Conservation (phyloP, 2,797 vertebrate genomes). For the Coendou prehensilis region DNA sequence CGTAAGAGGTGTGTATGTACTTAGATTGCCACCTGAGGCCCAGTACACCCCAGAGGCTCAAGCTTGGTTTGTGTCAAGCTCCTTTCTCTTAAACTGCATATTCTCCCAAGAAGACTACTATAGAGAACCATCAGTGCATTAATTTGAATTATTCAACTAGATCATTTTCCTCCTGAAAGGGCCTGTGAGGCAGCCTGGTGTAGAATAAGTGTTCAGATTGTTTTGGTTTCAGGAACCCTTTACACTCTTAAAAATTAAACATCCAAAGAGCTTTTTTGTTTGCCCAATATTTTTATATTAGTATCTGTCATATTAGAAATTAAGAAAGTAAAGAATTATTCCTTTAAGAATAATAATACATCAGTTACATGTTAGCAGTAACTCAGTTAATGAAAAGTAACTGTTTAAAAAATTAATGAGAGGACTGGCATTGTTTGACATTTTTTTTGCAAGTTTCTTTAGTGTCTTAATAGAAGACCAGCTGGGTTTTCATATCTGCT, state of each 20-base stretch:
- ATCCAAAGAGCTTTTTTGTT: not conserved
- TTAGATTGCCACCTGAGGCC: not conserved
- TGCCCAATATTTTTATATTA: not conserved
- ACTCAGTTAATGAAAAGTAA: slow-evolving; percentile 46
- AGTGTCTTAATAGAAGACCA: not conserved
- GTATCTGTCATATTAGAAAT: not conserved
- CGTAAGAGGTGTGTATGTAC: fast-evolving
- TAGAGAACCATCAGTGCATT: not conserved
- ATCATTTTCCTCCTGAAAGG: not conserved
- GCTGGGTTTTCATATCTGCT: not conserved
- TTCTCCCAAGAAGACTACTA: not conserved
- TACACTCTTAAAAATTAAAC: not conserved
- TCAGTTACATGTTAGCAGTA: slow-evolving; percentile 4
- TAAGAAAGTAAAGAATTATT: not conserved
- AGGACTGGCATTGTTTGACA: not conserved
- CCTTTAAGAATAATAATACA: not conserved
- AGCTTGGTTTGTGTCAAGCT: not conserved
- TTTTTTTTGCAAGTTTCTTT: not conserved
- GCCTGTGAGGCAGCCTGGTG: not conserved
- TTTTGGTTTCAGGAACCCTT: not conserved
- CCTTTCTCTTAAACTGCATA: not conserved
- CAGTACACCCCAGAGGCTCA: fast-evolving
- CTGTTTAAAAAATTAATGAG: not conserved
- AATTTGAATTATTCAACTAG: not conserved
- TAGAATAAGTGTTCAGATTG: not conserved